Evolutionary conservation across 2,113 vertebrate genomes (phyloP), one percentile per base, ranked within the genome.

Genomic region (Choloepus hoffmanni): DNA sequence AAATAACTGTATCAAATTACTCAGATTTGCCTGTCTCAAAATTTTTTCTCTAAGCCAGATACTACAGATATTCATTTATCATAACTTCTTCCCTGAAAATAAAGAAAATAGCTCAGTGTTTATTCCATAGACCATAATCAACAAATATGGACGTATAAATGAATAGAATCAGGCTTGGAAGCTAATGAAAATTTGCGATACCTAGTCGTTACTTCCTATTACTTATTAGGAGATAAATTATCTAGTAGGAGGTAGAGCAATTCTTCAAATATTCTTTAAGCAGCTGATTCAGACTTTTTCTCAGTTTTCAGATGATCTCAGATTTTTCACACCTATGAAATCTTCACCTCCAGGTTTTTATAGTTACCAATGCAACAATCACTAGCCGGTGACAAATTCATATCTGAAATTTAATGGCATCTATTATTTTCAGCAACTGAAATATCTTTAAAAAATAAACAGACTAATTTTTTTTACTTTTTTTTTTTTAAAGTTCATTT

Each of bases 371-470:
- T 50, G 58, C 3, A 23, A 28, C 33, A n/a, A 23, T 60, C 21
- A 28, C 19, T 88, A 84, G 15, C 43, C 77, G 60, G 7, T 93
- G 79, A 72, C 36, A 96, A 72, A 83, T 67, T 93, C 53, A 62
- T 21, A 15, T 76, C 43, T 76, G 26, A 76, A 45, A 76, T 26
- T 45, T 74, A 74, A 45, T 74, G 21, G 5, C 43, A 85, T 84
- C 50, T 90, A 90, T 83, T 48, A 76, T 70, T 84, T 55, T 77
- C 76, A 90, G 45, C 55, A 19, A 76, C 53, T 94, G 43, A 90
- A 89, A 85, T 95, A 12, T 60, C 14, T 23, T 77, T 72, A 92
- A 92, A 94, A 96, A 94, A 88, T 78, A 91, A 87, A 72, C 15
- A 53, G 5, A 88, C 70, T 84, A 84, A 43, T 83, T 43, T 62